phyloP scores from a whole-genome alignment of 1,140 invertebrate species.

The Drosophila lacteicornis region DNA sequence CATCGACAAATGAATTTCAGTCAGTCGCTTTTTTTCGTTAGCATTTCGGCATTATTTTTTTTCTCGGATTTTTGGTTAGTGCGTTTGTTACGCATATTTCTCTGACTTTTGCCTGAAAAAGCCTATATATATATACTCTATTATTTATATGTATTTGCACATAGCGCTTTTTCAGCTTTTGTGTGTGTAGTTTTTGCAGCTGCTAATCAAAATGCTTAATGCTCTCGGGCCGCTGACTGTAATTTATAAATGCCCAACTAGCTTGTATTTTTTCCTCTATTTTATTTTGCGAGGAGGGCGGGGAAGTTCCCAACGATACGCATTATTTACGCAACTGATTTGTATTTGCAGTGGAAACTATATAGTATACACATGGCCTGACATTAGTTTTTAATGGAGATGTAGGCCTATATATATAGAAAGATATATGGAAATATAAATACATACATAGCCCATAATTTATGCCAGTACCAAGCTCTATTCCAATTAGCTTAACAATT shows the following conservation, averaged over 20 bases:
- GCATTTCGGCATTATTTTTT: constrained; percentile 33
- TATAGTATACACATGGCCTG: constrained; percentile 28
- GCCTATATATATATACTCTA: neutral
- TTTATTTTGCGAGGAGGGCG: constrained; percentile 1
- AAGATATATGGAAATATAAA: neutral
- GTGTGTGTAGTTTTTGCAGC: constrained; percentile 66
- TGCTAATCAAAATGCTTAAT: constrained; percentile 80
- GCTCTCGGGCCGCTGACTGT: constrained; percentile 62
- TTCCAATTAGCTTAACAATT: constrained; percentile 28
- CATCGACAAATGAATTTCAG: constrained; percentile 74
- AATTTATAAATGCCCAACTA: constrained; percentile 76
- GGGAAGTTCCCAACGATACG: constrained; percentile 52
- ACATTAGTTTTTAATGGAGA: constrained; percentile 10
- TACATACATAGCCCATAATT: constrained; percentile 4
- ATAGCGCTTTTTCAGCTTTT: constrained; percentile 23
- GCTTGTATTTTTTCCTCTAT: constrained; percentile 22
- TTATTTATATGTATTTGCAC: neutral
- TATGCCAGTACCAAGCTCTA: neutral
- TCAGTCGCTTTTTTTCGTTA: constrained; percentile 43
- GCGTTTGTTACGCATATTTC: constrained; percentile 75
- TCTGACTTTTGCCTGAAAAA: constrained; percentile 13
- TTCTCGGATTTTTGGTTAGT: constrained; percentile 57
- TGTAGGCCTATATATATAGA: neutral
- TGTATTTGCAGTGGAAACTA: constrained; percentile 79
- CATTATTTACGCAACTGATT: constrained; percentile 84